These are phyloP conservation scores for Acanthopagrus latus DNA, from an alignment of 2,797 vertebrate genomes.

Conservation along the genomic window DNA sequence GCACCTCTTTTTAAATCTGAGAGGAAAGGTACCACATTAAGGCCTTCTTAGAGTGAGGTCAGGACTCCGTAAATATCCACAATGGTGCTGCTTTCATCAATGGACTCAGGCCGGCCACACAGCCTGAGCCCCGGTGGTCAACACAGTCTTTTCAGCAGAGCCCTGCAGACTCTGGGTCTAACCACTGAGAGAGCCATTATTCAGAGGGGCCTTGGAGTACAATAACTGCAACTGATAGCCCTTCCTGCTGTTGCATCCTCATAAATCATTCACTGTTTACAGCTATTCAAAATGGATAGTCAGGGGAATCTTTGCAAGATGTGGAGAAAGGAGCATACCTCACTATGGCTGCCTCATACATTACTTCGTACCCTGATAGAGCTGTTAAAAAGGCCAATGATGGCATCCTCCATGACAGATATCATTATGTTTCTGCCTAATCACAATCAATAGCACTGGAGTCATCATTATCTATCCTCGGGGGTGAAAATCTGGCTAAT, in stretches of 20 bases:
- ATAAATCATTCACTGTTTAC: slow-evolving; percentile 78
- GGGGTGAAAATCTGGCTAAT: slow-evolving; percentile 39
- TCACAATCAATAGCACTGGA: slow-evolving; percentile 47
- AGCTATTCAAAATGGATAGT: slow-evolving; percentile 57
- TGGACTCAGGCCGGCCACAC: slow-evolving; percentile 45
- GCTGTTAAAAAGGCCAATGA: slow-evolving; percentile 33
- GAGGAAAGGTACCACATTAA: slow-evolving; percentile 12
- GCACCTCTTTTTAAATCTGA: background rate
- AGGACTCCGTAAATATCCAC: slow-evolving; percentile 52
- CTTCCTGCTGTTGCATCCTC: slow-evolving; percentile 69
- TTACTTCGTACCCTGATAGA: slow-evolving; percentile 49
- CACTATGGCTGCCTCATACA: slow-evolving; percentile 24
- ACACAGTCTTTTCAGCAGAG: slow-evolving; percentile 72
- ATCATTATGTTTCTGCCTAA: slow-evolving; percentile 33
- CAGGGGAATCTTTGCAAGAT: slow-evolving; percentile 44
- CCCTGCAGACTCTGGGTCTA: slow-evolving; percentile 52
- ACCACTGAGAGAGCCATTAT: slow-evolving; percentile 67
- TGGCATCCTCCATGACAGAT: slow-evolving; percentile 31
- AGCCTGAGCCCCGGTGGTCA: slow-evolving; percentile 68
- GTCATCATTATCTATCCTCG: slow-evolving; percentile 38
- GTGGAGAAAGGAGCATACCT: slow-evolving; percentile 36
- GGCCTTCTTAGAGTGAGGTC: slow-evolving; percentile 27
- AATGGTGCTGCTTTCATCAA: slow-evolving; percentile 45
- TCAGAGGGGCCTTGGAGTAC: slow-evolving; percentile 70
- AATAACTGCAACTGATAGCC: slow-evolving; percentile 76